Evolutionary conservation across 2,888 invertebrate genomes (phyloP), one percentile per base, ranked within the genome.

Genomic region (Drosophila ezoana): DNA sequence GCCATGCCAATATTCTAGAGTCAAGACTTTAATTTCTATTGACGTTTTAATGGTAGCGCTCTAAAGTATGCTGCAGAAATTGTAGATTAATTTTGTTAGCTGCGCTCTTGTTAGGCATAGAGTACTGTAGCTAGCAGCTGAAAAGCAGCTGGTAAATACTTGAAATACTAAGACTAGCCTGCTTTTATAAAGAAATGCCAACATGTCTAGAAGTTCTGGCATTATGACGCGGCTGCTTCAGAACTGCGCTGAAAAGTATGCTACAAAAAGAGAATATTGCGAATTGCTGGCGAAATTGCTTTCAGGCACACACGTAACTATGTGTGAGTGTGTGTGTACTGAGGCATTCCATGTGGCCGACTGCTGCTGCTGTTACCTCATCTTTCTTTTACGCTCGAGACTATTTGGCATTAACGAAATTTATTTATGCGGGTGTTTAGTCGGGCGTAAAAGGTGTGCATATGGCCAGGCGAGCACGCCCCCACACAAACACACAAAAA

Each of bases 351-450:
- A 69, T 87, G 79, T 71, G 83, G 89, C 65, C 69, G 37, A 61
- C 58, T 79, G 62, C 59, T 62, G 44, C 47, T 65, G 66, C 68
- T 77, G 70, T 72, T 79, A 79, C 87, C 89, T 88, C 83, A 84
- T 84, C 87, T 84, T 89, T 84, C 83, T 89, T 89, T 89, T 88
- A 82, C 83, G 89, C 83, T 88, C 78, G 72, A 86, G 89, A 88
- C 88, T 86, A 88, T 83, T 89, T 77, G 89, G 89, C 89, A 86
- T 88, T 89, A 89, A 87, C 89, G 69, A 78, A 87, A 89, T 89
- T 86, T 90, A 90, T 89, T 89, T 89, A 90, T 89, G 89, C 89
- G 89, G 82, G 76, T 89, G 79, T 82, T 90, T 87, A 79, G 77
- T 89, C 89, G 78, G 87, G 81, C 90, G 84, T 78, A 84, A 90